Percentiles rank a stretch among this genome's conserved stretches.
Evolutionary conservation across 2,113 vertebrate genomes (phyloP).

Genomic region (Myrmecobius fasciatus): DNA sequence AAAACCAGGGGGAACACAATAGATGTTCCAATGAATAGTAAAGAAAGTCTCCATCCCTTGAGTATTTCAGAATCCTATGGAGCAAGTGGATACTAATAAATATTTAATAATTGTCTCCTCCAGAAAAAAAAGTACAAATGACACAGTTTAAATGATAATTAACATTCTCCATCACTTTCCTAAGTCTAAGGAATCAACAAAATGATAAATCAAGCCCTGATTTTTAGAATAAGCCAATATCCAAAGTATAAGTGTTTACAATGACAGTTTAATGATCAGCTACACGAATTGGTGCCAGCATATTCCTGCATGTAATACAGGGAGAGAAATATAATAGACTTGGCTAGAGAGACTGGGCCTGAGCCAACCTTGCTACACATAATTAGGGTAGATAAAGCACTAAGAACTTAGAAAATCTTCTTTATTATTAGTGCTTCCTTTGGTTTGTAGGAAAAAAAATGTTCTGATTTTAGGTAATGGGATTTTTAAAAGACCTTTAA

Average conservation of each 20-base stretch:
- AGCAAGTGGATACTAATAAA: neutral
- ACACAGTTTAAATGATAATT: neutral
- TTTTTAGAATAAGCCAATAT: neutral
- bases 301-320: neutral
- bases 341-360: neutral
- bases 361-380: neutral
- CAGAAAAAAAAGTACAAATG: neutral
- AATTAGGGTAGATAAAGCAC: neutral
- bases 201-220: too few species aligned
- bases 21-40: neutral
- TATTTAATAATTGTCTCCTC: neutral
- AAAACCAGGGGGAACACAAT: neutral
- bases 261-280: neutral
- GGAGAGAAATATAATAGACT: neutral
- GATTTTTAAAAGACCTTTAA: slow-evolving; percentile 34
- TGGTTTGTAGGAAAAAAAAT: neutral
- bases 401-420: neutral
- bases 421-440: neutral
- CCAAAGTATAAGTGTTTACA: neutral
- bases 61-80: neutral
- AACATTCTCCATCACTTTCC: neutral
- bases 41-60: neutral
- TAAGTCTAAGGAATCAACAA: too few species aligned
- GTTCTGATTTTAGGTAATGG: neutral
- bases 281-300: neutral